Conservation (phyloP, 2,113 vertebrate species). For the Gyps fulvus region DNA sequence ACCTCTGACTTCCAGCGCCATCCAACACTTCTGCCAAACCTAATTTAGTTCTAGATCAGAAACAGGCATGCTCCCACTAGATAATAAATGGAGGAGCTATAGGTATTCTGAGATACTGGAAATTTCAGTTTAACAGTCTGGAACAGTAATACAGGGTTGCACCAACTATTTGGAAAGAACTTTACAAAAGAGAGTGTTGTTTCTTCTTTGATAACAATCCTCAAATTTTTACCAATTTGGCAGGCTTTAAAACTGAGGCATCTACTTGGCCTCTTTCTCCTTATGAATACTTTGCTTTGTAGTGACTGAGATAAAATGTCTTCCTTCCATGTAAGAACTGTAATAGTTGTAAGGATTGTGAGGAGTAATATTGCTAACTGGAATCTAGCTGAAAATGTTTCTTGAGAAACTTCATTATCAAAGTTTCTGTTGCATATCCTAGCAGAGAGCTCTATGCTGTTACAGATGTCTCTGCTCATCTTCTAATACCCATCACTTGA, state of each 20-base stretch:
- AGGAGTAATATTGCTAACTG: background rate
- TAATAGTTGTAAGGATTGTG: background rate
- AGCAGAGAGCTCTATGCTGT: background rate
- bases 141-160: background rate
- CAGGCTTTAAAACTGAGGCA: background rate
- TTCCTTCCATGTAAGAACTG: background rate
- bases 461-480: background rate
- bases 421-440: background rate
- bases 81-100: background rate
- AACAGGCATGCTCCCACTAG: background rate
- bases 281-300: background rate
- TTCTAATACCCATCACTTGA: background rate
- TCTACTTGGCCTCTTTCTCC: background rate
- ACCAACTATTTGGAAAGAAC: background rate
- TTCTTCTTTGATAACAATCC: background rate
- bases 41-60: background rate
- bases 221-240: background rate
- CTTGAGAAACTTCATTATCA: background rate
- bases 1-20: background rate
- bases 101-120: background rate
- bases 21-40: background rate
- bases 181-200: background rate
- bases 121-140: background rate
- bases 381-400: background rate
- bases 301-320: background rate